These are phyloP conservation scores for Leptosomus discolor DNA, from an alignment of 2,113 vertebrate genomes.

Conservation along the genomic window DNA sequence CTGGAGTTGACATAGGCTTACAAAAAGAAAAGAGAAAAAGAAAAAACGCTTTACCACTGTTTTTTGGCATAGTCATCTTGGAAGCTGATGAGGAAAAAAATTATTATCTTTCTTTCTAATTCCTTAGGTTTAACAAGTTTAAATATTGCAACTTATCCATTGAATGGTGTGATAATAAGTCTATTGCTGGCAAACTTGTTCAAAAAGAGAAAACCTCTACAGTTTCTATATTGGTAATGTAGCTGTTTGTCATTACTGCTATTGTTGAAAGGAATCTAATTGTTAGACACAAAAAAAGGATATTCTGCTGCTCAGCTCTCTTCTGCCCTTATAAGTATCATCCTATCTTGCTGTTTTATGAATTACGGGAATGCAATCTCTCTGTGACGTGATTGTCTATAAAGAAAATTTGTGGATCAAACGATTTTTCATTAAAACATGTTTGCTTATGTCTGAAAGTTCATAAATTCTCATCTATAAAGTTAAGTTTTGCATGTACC, in stretches of 20 bases:
- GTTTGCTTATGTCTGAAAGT: constrained; percentile 1
- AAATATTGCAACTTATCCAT: neutral
- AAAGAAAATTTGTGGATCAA: neutral
- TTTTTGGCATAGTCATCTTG: neutral
- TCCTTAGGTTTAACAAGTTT: neutral
- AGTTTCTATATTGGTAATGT: neutral
- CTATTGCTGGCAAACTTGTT: neutral
- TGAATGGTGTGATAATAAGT: neutral
- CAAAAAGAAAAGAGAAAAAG: neutral
- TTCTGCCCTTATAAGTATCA: neutral
- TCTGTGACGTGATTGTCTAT: neutral
- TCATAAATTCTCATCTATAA: neutral
- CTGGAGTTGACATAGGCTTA: neutral
- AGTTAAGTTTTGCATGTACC: neutral
- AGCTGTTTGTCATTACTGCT: constrained; percentile 33
- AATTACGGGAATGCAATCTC: neutral
- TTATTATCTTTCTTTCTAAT: neutral
- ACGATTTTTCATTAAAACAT: constrained; percentile 34
- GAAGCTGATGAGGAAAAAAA: neutral
- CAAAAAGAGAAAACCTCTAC: constrained; percentile 24
- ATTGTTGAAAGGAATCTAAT: constrained; percentile 48
- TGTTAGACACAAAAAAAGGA: constrained; percentile 4
- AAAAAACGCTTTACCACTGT: neutral
- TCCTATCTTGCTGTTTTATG: constrained; percentile 11
- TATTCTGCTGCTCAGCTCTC: constrained; percentile 4